Evolutionary conservation across 2,888 invertebrate genomes (phyloP).

Genomic region (Caenorhabditis zanzibari): DNA sequence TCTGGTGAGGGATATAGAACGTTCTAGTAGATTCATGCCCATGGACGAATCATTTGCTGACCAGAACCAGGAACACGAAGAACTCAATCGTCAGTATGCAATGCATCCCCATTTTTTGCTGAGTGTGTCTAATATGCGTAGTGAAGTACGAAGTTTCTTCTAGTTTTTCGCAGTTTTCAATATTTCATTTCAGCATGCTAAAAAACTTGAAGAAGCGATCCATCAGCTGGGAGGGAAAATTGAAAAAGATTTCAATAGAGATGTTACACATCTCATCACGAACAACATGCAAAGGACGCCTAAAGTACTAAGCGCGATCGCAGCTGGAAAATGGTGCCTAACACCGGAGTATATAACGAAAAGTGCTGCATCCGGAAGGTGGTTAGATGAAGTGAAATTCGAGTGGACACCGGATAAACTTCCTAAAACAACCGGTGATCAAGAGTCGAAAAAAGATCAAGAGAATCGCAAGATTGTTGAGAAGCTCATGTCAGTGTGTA

Average conservation of each 20-base stretch:
- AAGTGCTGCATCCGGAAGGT: slow-evolving; percentile 27
- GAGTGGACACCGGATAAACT: slow-evolving; percentile 51
- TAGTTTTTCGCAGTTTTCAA: too few relatives aligned
- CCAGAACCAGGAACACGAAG: slow-evolving; percentile 51
- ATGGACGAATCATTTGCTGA: slow-evolving; percentile 33
- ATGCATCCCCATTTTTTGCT: slow-evolving; percentile 45
- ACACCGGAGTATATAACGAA: slow-evolving; percentile 46
- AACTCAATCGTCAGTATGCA: slow-evolving; percentile 36
- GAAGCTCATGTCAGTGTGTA: slow-evolving; percentile 30
- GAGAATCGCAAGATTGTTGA: slow-evolving; percentile 3
- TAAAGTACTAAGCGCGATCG: slow-evolving; percentile 49
- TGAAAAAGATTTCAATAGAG: slow-evolving; percentile 37
- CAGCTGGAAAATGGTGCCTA: slow-evolving; percentile 64
- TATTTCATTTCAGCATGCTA: not conserved
- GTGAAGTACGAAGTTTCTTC: not conserved
- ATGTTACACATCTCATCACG: slow-evolving; percentile 44
- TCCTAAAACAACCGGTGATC: not conserved
- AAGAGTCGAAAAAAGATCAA: slow-evolving; percentile 6
- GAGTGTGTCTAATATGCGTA: slow-evolving; percentile 35
- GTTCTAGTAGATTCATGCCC: slow-evolving; percentile 9
- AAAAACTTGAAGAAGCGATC: slow-evolving; percentile 29
- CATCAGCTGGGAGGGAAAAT: slow-evolving; percentile 45
- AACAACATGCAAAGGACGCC: slow-evolving; percentile 38
- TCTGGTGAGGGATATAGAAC: slow-evolving; percentile 25
- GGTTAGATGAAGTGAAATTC: slow-evolving; percentile 43